A percentile compares a stretch with the other conserved stretches of the same genome.
phyloP scores from a whole-genome alignment of 1,140 invertebrate species.

The Drosophila nasuta region DNA sequence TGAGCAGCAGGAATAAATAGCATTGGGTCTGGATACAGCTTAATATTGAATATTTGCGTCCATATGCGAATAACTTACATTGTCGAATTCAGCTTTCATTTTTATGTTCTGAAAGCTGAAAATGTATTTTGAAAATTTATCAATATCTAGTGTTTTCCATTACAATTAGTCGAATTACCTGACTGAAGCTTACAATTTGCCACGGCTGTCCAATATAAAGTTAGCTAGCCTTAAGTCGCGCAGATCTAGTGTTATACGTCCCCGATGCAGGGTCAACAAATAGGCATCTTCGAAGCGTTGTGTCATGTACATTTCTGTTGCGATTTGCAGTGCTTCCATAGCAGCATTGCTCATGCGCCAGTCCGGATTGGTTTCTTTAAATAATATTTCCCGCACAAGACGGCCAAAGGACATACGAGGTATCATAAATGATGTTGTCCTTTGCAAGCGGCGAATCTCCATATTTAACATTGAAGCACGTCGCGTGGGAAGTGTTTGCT shows the following conservation, averaged over 20 bases:
- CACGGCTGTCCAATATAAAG: slow-evolving; percentile 3
- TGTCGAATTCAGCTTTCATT: neutral
- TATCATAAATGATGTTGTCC: slow-evolving; percentile 34
- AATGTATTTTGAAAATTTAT: neutral
- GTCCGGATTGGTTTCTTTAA: neutral
- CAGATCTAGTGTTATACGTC: slow-evolving; percentile 90
- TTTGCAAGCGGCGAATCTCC: slow-evolving; percentile 2
- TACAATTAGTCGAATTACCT: neutral
- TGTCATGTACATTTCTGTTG: slow-evolving; percentile 90
- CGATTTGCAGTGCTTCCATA: slow-evolving; percentile 88
- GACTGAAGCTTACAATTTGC: neutral
- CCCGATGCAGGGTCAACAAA: slow-evolving; percentile 89
- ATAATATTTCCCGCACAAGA: slow-evolving; percentile 63
- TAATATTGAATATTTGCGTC: neutral
- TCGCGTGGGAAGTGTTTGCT: neutral
- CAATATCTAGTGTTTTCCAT: neutral
- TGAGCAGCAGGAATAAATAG: neutral
- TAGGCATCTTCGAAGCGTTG: slow-evolving; percentile 91
- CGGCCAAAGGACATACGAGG: slow-evolving; percentile 64
- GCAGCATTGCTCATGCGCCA: slow-evolving; percentile 87
- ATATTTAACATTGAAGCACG: neutral
- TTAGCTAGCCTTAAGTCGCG: slow-evolving; percentile 85
- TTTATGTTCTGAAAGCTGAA: neutral
- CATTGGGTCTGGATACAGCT: neutral
- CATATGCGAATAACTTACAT: neutral